Evolutionary conservation across 2,797 vertebrate genomes (phyloP), one percentile per base, ranked within the genome.

Genomic region (Haliaeetus albicilla): DNA sequence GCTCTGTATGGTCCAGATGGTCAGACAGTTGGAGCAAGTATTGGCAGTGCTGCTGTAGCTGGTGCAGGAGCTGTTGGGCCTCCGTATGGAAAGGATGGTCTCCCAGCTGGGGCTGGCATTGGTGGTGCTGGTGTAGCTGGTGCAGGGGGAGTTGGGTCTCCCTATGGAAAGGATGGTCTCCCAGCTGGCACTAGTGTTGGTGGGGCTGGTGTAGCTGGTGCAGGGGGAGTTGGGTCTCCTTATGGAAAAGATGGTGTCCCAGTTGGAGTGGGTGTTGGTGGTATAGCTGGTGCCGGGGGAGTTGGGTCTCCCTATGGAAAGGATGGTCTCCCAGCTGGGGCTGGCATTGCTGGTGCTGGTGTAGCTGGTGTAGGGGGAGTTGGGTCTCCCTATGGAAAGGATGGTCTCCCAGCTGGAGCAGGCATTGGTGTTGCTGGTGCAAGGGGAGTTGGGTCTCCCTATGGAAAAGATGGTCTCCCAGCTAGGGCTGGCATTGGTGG

Each of bases 61-160:
- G 54, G 65, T 63, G 24, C 7, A 48, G 46, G 54, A 5, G 35
- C 8, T 14, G 0, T 12, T 30, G 18, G 18, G 5, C 37, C 2
- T 44, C 18, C 3, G 0, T 81, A 51, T 60, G 76, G 60, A 9
- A 80, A 49, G 31, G 76, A 65, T 80, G 67, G 57, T 30, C 13
- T 79, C 2, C 14, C 31, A 7, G 3, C 1, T n/a, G n/a, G 35
- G 1, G 17, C 14, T 1, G 25, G 37, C 0, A 0, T 4, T 31
- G 67, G 3, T 53, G 30, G 4, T 4, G 35, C 33, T 31, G 68
- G 28, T 25, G 8, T 18, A 12, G 19, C 51, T 30, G 60, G 51
- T 48, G n/a, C 18, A 18, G 43, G 16, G 4, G 41, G 11, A 16
- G 0, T 39, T 9, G 37, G 53, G 0, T 4, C 31, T 31, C 10